Percentiles rank a stretch among this genome's conserved stretches.
phyloP scores from a whole-genome alignment of 2,113 vertebrate genomes.

The Benitochromis conjunctus region DNA sequence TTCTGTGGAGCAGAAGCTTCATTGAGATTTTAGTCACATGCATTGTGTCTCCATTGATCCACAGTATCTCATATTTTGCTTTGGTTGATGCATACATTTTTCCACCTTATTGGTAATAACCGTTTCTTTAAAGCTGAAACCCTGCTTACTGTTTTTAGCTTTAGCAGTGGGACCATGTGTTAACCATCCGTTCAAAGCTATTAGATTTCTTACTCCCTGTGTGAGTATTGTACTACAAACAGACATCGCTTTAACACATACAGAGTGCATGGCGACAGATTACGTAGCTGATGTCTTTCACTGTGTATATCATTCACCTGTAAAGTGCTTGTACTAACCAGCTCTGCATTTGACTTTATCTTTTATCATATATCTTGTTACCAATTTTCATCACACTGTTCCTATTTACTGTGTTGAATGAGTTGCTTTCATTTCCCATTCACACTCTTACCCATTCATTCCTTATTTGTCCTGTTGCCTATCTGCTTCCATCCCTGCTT shows the following conservation, averaged over 20 bases:
- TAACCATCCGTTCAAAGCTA: neutral
- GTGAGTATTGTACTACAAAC: neutral
- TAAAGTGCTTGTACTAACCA: slow-evolving; percentile 62
- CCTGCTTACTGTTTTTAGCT: neutral
- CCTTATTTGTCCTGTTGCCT: neutral
- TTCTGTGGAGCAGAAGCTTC: neutral
- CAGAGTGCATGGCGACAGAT: neutral
- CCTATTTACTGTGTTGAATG: neutral
- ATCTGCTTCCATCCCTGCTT: neutral
- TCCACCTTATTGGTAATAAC: neutral
- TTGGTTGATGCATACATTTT: neutral
- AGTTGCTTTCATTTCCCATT: neutral
- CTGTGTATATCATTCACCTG: slow-evolving; percentile 9
- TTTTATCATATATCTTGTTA: neutral
- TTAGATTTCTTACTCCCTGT: neutral
- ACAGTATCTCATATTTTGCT: neutral
- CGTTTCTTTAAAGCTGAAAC: neutral
- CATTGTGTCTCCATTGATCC: neutral
- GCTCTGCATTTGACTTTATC: slow-evolving; percentile 30
- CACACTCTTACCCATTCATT: neutral
- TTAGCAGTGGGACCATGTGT: rapidly evolving
- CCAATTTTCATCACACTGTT: neutral
- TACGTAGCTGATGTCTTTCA: neutral
- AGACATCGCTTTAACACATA: neutral
- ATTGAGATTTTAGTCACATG: rapidly evolving